A percentile compares a stretch with the other conserved stretches of the same genome.
Conservation (phyloP, 2,797 vertebrate species). For the Phrynocephalus guinanensis region DNA sequence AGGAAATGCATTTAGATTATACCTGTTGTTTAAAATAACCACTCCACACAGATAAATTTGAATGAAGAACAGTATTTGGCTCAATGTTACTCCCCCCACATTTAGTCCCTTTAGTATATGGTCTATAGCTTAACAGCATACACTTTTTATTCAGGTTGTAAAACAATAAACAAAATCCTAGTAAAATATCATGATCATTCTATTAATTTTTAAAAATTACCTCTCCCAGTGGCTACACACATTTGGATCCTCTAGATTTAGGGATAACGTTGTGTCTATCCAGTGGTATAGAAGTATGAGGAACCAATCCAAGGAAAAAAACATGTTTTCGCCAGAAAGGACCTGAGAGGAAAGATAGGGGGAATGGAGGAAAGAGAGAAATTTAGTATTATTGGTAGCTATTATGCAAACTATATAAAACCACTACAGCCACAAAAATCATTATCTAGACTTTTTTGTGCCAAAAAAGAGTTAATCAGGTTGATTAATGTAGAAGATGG, state of each 20-base stretch:
- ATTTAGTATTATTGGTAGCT: neutral
- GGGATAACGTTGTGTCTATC: constrained; percentile 77
- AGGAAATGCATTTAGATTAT: constrained; percentile 61
- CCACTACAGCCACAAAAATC: neutral
- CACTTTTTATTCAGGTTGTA: constrained; percentile 32
- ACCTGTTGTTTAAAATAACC: constrained; percentile 37
- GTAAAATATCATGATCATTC: neutral
- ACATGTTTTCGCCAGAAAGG: constrained; percentile 80
- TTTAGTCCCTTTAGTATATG: fast-evolving
- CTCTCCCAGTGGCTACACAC: constrained; percentile 99
- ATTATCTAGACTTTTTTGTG: too few relatives aligned
- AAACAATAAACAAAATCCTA: constrained; percentile 10
- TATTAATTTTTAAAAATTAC: constrained; percentile 74
- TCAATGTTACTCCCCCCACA: neutral
- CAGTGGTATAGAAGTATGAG: constrained; percentile 81
- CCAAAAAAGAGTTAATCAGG: too few relatives aligned
- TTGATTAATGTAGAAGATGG: too few relatives aligned
- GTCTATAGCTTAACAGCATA: neutral
- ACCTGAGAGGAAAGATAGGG: constrained; percentile 67
- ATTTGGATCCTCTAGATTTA: constrained; percentile 96
- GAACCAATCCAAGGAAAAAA: constrained; percentile 67
- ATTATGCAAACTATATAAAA: neutral
- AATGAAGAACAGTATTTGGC: neutral
- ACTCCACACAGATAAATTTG: constrained; percentile 11
- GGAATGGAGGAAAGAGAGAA: constrained; percentile 31